Evolutionary conservation across 2,797 vertebrate species (phyloP).

Genomic region (Phataginus tricuspis): DNA sequence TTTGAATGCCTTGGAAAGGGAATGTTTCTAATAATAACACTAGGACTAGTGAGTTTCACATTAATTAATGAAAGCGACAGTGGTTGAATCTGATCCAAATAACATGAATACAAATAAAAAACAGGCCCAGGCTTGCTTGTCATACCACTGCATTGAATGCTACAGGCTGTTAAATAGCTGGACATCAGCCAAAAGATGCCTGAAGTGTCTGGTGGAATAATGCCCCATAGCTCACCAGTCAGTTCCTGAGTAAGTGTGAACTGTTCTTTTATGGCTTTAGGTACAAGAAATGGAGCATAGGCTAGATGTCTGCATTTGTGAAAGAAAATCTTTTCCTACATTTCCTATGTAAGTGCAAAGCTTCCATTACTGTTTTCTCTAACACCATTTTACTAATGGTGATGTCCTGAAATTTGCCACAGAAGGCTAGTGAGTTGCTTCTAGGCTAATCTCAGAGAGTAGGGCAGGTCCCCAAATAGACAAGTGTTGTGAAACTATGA

Average conservation of each 20-base stretch:
- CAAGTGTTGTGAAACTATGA: not conserved
- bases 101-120: conserved; percentile 74
- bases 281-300: not conserved
- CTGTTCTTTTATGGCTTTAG: not conserved
- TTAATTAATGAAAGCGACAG: conserved; percentile 75
- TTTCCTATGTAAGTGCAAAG: not conserved
- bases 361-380: not conserved
- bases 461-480: not conserved
- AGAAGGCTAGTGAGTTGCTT: not conserved
- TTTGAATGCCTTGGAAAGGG: conserved; percentile 39
- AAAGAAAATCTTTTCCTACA: not conserved
- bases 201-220: conserved; percentile 36
- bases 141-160: not conserved
- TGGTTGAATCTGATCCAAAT: conserved; percentile 68
- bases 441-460: not conserved
- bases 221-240: not conserved
- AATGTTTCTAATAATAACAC: conserved; percentile 47
- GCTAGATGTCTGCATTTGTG: not conserved
- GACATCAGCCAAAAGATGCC: conserved; percentile 61
- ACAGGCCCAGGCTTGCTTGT: conserved; percentile 48
- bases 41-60: conserved; percentile 57
- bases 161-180: conserved; percentile 63
- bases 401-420: not conserved
- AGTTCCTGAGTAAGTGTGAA: not conserved
- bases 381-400: not conserved